phyloP scores from a whole-genome alignment of 2,113 vertebrate genomes.

The Petromus typicus region DNA sequence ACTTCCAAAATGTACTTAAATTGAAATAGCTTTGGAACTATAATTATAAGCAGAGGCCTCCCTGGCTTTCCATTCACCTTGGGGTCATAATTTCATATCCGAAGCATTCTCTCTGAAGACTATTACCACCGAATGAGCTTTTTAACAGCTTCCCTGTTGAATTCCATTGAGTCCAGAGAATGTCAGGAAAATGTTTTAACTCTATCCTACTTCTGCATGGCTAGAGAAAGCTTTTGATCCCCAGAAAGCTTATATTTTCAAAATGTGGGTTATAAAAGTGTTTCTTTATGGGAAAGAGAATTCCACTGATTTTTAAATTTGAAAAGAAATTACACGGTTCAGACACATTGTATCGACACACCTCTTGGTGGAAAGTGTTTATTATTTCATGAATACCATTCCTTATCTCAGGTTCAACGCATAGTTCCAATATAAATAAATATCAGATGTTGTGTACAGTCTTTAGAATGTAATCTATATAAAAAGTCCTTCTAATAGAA shows the following conservation, averaged over 20 bases:
- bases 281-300: conserved; percentile 52
- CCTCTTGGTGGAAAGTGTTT: conserved; percentile 43
- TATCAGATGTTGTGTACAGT: not conserved
- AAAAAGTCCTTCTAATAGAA: not conserved
- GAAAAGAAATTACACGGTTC: conserved; percentile 55
- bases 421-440: conserved; percentile 27
- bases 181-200: conserved; percentile 70
- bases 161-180: conserved; percentile 52
- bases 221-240: conserved; percentile 72
- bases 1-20: conserved; percentile 56
- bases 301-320: conserved; percentile 43
- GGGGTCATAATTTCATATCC: conserved; percentile 75
- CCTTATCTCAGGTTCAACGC: conserved; percentile 31
- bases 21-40: conserved; percentile 65
- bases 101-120: conserved; percentile 17
- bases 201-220: conserved; percentile 71
- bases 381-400: conserved; percentile 33
- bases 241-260: conserved; percentile 64
- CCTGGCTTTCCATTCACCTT: conserved; percentile 57
- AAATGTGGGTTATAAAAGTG: conserved; percentile 29
- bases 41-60: conserved; percentile 60
- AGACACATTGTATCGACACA: conserved; percentile 16
- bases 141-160: conserved; percentile 68
- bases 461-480: not conserved
- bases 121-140: conserved; percentile 48